Percentiles rank a stretch among this genome's conserved stretches.
Conservation (phyloP, 1,140 invertebrate species). For the honey bee (Apis mellifera) region DNA sequence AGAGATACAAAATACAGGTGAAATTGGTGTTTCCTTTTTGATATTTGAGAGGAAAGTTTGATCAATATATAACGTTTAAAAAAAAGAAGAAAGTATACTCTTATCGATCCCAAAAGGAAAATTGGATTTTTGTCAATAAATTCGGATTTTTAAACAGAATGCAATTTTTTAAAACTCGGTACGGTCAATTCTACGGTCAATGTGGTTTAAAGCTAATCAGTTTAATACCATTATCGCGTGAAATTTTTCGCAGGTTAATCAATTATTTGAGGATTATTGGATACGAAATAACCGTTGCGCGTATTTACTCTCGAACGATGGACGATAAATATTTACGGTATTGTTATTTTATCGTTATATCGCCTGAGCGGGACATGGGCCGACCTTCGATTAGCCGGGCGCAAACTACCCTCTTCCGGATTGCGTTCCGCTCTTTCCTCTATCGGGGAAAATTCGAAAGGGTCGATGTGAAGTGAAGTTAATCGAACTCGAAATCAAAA, state of each 20-base stretch:
- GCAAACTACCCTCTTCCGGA: background rate
- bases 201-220: constrained; percentile 11
- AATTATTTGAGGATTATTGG: constrained; percentile 39
- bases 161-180: background rate
- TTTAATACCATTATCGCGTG: constrained; percentile 17
- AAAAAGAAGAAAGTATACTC: too few species aligned
- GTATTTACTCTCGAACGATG: background rate
- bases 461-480: background rate
- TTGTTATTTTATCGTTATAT: constrained; percentile 19
- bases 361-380: background rate
- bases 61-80: too few species aligned
- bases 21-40: too few species aligned
- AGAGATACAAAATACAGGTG: too few species aligned
- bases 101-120: too few species aligned
- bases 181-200: background rate
- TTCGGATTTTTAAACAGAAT: too few species aligned
- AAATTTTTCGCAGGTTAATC: constrained; percentile 22
- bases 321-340: constrained; percentile 36
- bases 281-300: background rate
- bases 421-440: background rate
- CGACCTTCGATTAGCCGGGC: background rate
- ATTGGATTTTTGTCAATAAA: too few species aligned
- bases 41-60: too few species aligned
- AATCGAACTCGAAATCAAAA: background rate
- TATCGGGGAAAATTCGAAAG: background rate